Conservation (phyloP, 1,140 invertebrate genomes). For the Drosophila nigrodunni region DNA sequence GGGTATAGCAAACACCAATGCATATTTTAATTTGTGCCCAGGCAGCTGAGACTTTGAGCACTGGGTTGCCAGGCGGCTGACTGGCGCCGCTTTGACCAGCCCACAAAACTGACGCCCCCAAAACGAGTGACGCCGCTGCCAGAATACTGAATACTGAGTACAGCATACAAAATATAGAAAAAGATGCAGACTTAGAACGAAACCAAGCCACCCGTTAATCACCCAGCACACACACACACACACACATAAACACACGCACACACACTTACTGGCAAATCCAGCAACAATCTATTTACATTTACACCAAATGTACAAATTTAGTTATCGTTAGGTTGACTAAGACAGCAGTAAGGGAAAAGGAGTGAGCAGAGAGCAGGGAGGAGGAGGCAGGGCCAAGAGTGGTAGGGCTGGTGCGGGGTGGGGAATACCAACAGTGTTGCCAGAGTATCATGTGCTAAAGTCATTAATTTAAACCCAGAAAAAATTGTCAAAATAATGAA, state of each 20-base stretch:
- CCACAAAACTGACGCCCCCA: conserved; percentile 51
- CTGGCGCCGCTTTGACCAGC: conserved; percentile 73
- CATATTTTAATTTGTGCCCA: conserved; percentile 70
- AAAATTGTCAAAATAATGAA: no score
- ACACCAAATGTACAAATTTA: conserved; percentile 83
- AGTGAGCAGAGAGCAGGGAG: not conserved
- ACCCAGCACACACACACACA: conserved; percentile 42
- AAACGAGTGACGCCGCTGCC: conserved; percentile 62
- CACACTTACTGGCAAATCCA: conserved; percentile 39
- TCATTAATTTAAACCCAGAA: no score
- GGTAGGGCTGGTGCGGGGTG: not conserved
- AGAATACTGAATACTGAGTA: conserved; percentile 17
- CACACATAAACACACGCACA: conserved; percentile 26
- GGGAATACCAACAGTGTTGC: no score
- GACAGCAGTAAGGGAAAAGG: not conserved
- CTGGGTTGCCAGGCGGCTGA: conserved; percentile 56
- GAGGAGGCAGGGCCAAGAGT: not conserved
- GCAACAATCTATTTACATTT: conserved; percentile 79
- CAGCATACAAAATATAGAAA: conserved; percentile 34
- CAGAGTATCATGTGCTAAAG: no score
- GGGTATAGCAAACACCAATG: conserved; percentile 50
- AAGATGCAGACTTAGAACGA: conserved; percentile 15
- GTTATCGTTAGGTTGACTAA: conserved; percentile 63
- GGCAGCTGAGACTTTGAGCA: conserved; percentile 41
- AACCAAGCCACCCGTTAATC: conserved; percentile 68